These are phyloP conservation scores for Scatophagus argus DNA, from an alignment of 2,113 vertebrate genomes.

Conservation along the genomic window DNA sequence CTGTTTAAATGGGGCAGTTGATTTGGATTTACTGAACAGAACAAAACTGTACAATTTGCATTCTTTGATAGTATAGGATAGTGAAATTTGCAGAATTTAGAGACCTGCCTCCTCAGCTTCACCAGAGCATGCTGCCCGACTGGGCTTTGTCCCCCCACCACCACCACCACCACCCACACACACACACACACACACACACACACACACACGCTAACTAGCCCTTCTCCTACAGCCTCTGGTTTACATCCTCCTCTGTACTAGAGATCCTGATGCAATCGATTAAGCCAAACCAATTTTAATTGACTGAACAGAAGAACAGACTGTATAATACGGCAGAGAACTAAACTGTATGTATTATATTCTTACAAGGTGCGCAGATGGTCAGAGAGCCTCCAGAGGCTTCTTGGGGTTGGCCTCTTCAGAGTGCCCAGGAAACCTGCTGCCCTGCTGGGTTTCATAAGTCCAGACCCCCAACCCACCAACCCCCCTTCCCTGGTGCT, in stretches of 20 bases:
- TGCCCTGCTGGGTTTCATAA: conserved; percentile 23
- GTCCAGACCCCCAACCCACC: not conserved
- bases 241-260: not conserved
- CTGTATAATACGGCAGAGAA: too few relatives aligned
- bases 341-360: not conserved
- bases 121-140: conserved; percentile 44
- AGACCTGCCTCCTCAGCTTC: not conserved
- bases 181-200: conserved; percentile 19
- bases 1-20: too few relatives aligned
- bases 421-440: conserved; percentile 18
- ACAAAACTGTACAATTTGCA: not conserved
- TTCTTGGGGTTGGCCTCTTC: not conserved
- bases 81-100: conserved; percentile 2
- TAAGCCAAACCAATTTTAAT: not conserved
- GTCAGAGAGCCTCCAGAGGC: conserved; percentile 22
- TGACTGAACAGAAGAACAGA: not conserved
- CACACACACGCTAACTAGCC: not conserved
- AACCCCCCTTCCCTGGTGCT: conserved; percentile 22
- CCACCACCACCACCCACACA: too few relatives aligned
- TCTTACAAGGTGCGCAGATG: conserved; percentile 17
- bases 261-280: not conserved
- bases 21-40: not conserved
- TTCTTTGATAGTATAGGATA: too few relatives aligned
- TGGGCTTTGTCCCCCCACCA: conserved; percentile 43
- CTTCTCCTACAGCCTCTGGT: not conserved